These are phyloP conservation scores for Ennomos quercinarius DNA, from an alignment of 2,888 invertebrate genomes.

Conservation along the genomic window DNA sequence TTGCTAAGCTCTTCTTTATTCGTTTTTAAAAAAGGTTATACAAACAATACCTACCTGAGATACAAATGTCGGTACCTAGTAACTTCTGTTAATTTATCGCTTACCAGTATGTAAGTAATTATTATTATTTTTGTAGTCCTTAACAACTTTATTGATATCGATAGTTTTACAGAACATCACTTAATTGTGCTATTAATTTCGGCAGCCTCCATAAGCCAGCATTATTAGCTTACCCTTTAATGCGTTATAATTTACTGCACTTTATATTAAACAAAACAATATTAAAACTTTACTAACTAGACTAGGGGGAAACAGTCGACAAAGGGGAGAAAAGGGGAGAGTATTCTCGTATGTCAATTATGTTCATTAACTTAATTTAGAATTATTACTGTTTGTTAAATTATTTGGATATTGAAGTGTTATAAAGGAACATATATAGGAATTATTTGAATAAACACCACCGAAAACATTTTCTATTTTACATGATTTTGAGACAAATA, in stretches of 20 bases:
- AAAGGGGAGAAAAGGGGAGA: conserved; percentile 23
- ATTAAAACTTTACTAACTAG: conserved; percentile 76
- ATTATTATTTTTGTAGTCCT: too few species aligned
- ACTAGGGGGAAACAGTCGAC: conserved; percentile 44
- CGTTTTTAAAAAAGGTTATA: too few species aligned
- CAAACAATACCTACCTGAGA: too few species aligned
- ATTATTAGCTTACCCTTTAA: conserved; percentile 83
- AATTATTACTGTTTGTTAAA: conserved; percentile 25
- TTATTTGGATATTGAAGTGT: conserved; percentile 8
- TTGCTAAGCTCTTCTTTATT: too few species aligned
- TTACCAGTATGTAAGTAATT: too few species aligned
- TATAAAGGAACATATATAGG: not conserved
- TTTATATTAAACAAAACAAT: conserved; percentile 81
- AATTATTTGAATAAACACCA: not conserved
- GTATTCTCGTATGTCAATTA: conserved; percentile 38
- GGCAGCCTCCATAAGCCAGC: conserved; percentile 76
- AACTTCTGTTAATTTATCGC: too few species aligned
- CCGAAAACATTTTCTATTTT: too few species aligned
- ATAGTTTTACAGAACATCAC: conserved; percentile 50
- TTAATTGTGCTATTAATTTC: conserved; percentile 77
- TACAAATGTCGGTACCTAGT: too few species aligned
- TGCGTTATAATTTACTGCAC: conserved; percentile 83
- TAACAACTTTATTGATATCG: conserved; percentile 28
- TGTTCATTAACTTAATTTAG: conserved; percentile 25
- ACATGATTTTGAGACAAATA: too few species aligned